A percentile compares a stretch with the other conserved stretches of the same genome.
phyloP scores from a whole-genome alignment of 2,113 vertebrate genomes.

The Psammodynastes pulverulentus region DNA sequence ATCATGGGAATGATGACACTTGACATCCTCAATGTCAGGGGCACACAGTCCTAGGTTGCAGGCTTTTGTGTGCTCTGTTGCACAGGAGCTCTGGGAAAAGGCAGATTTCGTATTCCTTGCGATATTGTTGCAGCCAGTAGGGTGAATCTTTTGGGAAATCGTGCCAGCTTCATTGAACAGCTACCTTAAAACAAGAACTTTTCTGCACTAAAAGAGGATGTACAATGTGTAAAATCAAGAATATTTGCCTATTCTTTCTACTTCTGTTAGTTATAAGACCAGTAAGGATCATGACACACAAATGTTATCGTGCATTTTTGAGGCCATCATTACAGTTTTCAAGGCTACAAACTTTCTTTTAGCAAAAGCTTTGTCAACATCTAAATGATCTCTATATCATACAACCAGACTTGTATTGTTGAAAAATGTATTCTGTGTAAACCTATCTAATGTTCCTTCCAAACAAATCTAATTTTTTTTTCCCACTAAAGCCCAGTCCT shows the following conservation, averaged over 20 bases:
- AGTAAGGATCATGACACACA: not conserved
- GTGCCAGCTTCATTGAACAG: not conserved
- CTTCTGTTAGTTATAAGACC: not conserved
- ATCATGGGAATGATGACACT: not conserved
- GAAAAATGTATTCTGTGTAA: not conserved
- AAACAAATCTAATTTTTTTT: not conserved
- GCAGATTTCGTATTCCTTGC: not conserved
- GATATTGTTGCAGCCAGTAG: not conserved
- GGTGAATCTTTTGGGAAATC: not conserved
- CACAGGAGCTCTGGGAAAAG: not conserved
- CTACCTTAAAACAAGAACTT: not conserved
- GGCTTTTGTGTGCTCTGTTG: too few species aligned
- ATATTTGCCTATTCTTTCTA: not conserved
- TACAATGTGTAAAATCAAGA: not conserved
- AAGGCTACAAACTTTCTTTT: not conserved
- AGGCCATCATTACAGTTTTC: not conserved
- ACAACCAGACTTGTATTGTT: not conserved
- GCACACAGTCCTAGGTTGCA: not conserved
- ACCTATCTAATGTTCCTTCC: not conserved
- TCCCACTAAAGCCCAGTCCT: conserved; percentile 80
- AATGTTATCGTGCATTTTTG: not conserved
- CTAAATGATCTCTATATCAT: not conserved
- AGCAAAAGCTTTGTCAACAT: not conserved
- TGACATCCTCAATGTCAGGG: not conserved
- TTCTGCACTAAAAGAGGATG: not conserved